Evolutionary conservation across 2,797 vertebrate genomes (phyloP).

Genomic region (Tympanoctomys barrerae): DNA sequence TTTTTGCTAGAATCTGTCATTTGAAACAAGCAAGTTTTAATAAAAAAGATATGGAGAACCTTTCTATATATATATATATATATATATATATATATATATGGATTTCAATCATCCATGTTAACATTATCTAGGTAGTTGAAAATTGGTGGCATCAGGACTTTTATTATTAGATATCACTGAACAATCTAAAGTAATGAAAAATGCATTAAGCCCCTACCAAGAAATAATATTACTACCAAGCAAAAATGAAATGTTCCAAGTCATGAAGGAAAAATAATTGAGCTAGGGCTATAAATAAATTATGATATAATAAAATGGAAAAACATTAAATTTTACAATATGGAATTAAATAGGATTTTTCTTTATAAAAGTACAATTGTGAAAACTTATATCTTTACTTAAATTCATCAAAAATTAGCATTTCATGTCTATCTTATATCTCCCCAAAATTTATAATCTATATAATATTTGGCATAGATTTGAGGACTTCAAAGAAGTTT

Average conservation of each 20-base stretch:
- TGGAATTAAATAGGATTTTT: neutral
- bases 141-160: neutral
- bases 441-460: conserved; percentile 9
- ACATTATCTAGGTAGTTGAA: neutral
- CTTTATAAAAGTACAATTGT: neutral
- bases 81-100: neutral
- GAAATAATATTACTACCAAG: neutral
- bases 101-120: conserved; percentile 14
- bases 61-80: neutral
- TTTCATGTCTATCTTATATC: neutral
- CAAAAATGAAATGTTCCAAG: neutral
- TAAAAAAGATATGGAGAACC: no score
- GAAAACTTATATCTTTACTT: neutral
- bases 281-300: conserved; percentile 33
- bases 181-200: conserved; percentile 14
- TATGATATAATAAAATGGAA: neutral
- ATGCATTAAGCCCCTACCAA: neutral
- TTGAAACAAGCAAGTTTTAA: no score
- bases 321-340: neutral
- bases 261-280: neutral
- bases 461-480: conserved; percentile 13
- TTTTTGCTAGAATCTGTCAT: no score
- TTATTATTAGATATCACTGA: neutral
- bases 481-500: conserved; percentile 24
- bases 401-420: neutral